Evolutionary conservation across 2,888 invertebrate species (phyloP).

Genomic region (Hedya salicella): DNA sequence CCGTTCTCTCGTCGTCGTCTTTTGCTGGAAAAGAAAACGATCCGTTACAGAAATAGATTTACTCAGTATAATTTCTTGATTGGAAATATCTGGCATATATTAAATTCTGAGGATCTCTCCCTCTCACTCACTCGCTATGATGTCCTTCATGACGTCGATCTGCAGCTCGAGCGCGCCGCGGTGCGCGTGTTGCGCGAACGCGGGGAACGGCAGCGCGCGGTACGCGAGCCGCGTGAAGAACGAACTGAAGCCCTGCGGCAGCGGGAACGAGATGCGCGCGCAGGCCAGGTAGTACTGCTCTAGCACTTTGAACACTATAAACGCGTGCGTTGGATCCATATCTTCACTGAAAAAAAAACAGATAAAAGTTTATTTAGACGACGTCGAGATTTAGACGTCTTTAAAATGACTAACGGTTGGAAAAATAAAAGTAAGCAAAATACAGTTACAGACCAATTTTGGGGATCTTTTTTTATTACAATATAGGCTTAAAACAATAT

Average conservation of each 20-base stretch:
- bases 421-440: too few species aligned
- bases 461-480: too few species aligned
- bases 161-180: conserved; percentile 94
- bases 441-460: too few species aligned
- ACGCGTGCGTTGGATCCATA: conserved; percentile 88
- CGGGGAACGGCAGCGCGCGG: conserved; percentile 89
- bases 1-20: conserved; percentile 83
- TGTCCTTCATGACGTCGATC: conserved; percentile 94
- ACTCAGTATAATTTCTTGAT: too few species aligned
- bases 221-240: conserved; percentile 95
- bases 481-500: too few species aligned
- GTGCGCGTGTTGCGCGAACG: conserved; percentile 93
- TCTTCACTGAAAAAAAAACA: conserved; percentile 88
- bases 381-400: too few species aligned
- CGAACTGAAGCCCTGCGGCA: conserved; percentile 94
- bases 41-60: too few species aligned
- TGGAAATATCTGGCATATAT: too few species aligned
- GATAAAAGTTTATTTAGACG: too few species aligned
- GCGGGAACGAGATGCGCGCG: conserved; percentile 90
- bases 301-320: conserved; percentile 90
- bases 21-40: conserved; percentile 63
- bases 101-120: conserved; percentile 63
- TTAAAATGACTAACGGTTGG: too few species aligned
- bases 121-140: conserved; percentile 89
- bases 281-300: conserved; percentile 93